Evolutionary conservation across 35 echinoderm and acorn worm species (phyloP), one percentile per base, ranked within the genome.

Genomic region (Strongylocentrotus purpuratus): DNA sequence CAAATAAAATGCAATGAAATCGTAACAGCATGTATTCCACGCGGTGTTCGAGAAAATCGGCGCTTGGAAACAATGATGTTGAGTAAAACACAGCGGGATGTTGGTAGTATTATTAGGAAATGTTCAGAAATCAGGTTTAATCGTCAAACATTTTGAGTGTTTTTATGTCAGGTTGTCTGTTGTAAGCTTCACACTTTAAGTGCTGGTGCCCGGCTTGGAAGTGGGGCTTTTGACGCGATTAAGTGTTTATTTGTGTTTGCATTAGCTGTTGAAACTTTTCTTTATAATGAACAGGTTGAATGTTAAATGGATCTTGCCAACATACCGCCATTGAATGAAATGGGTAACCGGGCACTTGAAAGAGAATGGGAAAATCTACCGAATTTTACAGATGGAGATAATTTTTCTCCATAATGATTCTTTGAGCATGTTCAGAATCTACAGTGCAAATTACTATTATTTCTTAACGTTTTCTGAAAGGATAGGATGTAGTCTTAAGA

Each of bases 1-100:
- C 65, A 78, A 78, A 78, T 78, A 78, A 78, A 78, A 78, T 78
- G 65, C 65, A 78, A 78, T 78, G 65, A 78, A 78, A 78, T 78
- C 65, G 25, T 78, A n/a, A 78, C 65, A 78, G 65, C 65, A 78
- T 78, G 65, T 55, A 55, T 55, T 55, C 50, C 50, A 55, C 50
- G 50, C 50, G 20, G 65, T n/a, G 20, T 28, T 78, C 22, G 28
- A 78, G 15, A 78, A 78, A 78, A 4, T 7, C 65, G 20, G 25
- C 65, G 22, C 65, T 7, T 78, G 28, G 25, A 78, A 78, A 78
- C 28, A n/a, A 28, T 18, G 65, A 78, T 78, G 22, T 78, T 78
- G 65, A 78, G 28, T 78, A 78, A 78, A 78, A 78, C 65, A 78
- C 65, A 78, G 65, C 65, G 18, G 65, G 65, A 25, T 78, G 65